Percentiles rank a stretch among this genome's conserved stretches.
Evolutionary conservation across 2,888 invertebrate species (phyloP).

Genomic region (Lasius platythorax): DNA sequence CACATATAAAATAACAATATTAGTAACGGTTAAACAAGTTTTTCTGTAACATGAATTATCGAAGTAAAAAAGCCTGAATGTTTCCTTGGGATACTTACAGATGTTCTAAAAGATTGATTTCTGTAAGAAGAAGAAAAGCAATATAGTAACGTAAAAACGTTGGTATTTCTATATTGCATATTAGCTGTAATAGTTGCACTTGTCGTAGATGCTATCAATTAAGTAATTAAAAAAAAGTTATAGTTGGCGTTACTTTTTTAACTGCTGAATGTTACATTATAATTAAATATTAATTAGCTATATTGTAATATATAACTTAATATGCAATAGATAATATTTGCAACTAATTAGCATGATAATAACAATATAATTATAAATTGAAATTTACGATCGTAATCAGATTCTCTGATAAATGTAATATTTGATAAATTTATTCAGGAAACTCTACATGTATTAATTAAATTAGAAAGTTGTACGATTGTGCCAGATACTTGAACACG

Average conservation of each 20-base stretch:
- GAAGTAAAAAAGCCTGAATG: background rate
- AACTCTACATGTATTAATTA: constrained; percentile 13
- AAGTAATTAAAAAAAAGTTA: background rate
- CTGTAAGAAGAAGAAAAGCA: background rate
- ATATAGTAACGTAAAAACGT: background rate
- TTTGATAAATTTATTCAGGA: constrained; percentile 1
- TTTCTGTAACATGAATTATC: background rate
- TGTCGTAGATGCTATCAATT: background rate
- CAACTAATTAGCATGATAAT: background rate
- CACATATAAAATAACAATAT: background rate
- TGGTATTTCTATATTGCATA: background rate
- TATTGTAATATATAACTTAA: background rate
- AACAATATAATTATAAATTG: constrained; percentile 4
- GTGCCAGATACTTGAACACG: constrained; percentile 4
- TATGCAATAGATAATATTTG: background rate
- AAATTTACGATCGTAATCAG: constrained; percentile 9
- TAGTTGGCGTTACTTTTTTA: background rate
- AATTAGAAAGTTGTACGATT: constrained; percentile 34
- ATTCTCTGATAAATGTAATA: background rate
- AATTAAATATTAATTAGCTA: no score
- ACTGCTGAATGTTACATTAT: background rate
- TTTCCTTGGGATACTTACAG: background rate
- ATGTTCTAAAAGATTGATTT: background rate
- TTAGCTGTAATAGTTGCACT: background rate
- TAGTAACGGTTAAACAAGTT: background rate